phyloP scores from a whole-genome alignment of 2,797 vertebrate genomes.

The Sphenopsis melanotis region DNA sequence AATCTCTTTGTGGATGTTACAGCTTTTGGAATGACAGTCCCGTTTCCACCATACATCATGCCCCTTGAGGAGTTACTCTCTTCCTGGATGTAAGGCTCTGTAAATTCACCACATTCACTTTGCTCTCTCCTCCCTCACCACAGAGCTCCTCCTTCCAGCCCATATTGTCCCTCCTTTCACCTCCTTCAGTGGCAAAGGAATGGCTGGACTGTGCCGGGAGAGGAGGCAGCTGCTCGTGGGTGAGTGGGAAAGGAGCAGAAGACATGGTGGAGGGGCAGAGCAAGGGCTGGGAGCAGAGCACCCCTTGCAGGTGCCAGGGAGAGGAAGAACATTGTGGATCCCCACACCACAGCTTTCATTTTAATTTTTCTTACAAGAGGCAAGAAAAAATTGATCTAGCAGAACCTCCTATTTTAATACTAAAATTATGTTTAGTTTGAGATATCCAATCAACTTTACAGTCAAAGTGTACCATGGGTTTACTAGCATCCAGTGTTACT shows the following conservation, averaged over 20 bases:
- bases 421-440: not conserved
- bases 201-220: not conserved
- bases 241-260: not conserved
- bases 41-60: not conserved
- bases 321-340: not conserved
- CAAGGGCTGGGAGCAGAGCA: not conserved
- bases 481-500: not conserved
- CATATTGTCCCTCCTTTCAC: not conserved
- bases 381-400: not conserved
- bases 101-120: not conserved
- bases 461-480: not conserved
- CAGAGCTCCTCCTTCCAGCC: not conserved
- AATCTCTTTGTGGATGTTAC: not conserved
- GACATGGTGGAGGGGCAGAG: not conserved
- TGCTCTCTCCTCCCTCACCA: not conserved
- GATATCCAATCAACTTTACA: not conserved
- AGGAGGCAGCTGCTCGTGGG: fast-evolving
- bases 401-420: not conserved
- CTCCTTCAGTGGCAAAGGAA: not conserved
- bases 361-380: not conserved
- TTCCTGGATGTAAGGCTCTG: not conserved
- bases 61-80: not conserved
- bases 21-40: not conserved
- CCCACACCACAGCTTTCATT: not conserved
- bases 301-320: not conserved